Evolutionary conservation across 1,140 invertebrate genomes (phyloP), one percentile per base, ranked within the genome.

Genomic region (Teleopsis dalmanni): DNA sequence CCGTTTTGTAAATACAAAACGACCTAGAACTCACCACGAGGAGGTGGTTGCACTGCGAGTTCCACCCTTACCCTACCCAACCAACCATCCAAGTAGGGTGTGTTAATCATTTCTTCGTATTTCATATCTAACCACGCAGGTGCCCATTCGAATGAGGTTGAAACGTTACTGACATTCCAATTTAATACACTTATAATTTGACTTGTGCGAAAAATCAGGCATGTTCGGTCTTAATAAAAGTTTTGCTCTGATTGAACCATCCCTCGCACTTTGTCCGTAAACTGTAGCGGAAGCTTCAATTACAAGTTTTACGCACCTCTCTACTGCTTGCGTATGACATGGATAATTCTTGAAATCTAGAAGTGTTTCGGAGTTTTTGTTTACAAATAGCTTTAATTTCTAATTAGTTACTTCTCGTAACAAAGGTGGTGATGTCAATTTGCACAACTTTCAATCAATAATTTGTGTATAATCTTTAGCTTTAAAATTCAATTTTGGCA

Each of bases 261-360:
- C 18, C 11, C 37, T n/a, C 22, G n/a, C 19, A 6, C 22, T 19
- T 11, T 16, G 33, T 11, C 4, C 42, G 14, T 29, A 44, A 6
- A 29, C 42, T 44, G 13, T 33, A 25, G 13, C 13, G n/a, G 42
- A 44, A 13, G 42, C 42, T 27, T 2, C 19, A 16, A 2, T 44
- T 22, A 44, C 42, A 11, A 44, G 21, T 33, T 44, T 44, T 1
- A 44, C 29, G 14, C 42, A 2, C 4, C 4, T 11, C 14, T 44
- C 42, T n/a, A 44, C 29, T 1, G 42, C 42, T 25, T 44, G 42
- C 6, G 4, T 44, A 25, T 44, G 42, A 19, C 42, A 44, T 27
- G 25, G 4, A 41, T 23, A 25, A 41, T 36, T 21, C 18, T 33
- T 45, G 11, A 48, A 14, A 23, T 48, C 41, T 21, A 21, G 13